phyloP scores from a whole-genome alignment of 1,140 invertebrate genomes.

The Aphelenchoides fujianensis region DNA sequence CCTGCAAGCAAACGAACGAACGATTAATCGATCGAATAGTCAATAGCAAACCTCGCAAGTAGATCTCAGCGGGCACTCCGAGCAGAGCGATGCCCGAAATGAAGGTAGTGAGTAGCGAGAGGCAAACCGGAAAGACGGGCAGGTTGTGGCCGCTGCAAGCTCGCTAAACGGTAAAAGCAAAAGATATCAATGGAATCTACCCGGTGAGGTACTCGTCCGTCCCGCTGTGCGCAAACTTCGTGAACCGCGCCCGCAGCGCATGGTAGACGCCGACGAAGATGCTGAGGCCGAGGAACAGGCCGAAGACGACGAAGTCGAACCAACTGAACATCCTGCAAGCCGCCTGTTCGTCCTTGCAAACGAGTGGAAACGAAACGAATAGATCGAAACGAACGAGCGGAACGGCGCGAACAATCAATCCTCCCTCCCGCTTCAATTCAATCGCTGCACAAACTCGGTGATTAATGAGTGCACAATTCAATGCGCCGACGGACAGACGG shows the following conservation, averaged over 20 bases:
- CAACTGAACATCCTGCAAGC: constrained; percentile 41
- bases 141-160: constrained; percentile 50
- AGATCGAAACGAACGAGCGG: too few species aligned
- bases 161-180: too few species aligned
- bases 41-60: constrained; percentile 46
- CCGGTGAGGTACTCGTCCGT: constrained; percentile 59
- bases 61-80: constrained; percentile 56
- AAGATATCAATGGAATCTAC: too few species aligned
- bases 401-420: too few species aligned
- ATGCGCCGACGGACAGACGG: too few species aligned
- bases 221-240: constrained; percentile 21
- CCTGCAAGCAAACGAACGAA: constrained; percentile 13
- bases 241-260: constrained; percentile 26
- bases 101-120: constrained; percentile 59
- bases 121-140: constrained; percentile 56
- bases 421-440: too few species aligned
- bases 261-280: constrained; percentile 62
- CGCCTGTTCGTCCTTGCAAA: too few species aligned
- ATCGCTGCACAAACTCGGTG: too few species aligned
- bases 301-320: constrained; percentile 63
- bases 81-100: constrained; percentile 50
- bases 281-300: constrained; percentile 57
- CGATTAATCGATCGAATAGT: too few species aligned
- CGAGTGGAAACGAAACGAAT: too few species aligned
- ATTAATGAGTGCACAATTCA: too few species aligned